A percentile compares a stretch with the other conserved stretches of the same genome.
These are phyloP conservation scores for Aix galericulata DNA, from an alignment of 2,113 vertebrate species.

Conservation along the genomic window DNA sequence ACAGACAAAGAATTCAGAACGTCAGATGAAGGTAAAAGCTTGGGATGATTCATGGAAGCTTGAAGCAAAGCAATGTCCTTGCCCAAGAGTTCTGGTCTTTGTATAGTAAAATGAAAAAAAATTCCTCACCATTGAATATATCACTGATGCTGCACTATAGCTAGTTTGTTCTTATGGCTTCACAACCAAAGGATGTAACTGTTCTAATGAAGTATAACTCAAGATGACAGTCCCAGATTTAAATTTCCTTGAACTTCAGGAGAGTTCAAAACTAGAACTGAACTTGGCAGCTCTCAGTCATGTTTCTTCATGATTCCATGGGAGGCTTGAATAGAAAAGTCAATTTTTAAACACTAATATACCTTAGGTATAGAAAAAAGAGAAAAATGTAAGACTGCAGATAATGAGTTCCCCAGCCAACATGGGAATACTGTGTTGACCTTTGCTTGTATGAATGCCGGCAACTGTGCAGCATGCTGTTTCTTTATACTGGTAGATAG, in stretches of 20 bases:
- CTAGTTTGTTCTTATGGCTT: background rate
- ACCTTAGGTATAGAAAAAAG: background rate
- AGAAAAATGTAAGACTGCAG: background rate
- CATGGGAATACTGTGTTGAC: background rate
- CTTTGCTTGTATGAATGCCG: background rate
- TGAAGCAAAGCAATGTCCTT: slow-evolving; percentile 21
- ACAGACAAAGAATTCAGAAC: background rate
- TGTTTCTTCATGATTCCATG: background rate
- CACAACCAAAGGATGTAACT: background rate
- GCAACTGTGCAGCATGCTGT: background rate
- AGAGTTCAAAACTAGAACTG: background rate
- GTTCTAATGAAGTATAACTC: background rate
- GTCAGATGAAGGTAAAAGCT: slow-evolving; percentile 14
- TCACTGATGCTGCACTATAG: background rate
- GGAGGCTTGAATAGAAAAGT: background rate
- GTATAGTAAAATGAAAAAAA: background rate
- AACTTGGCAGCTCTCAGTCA: background rate
- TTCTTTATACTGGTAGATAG: background rate
- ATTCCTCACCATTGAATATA: background rate
- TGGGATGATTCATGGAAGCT: slow-evolving; percentile 41
- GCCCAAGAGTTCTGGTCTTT: slow-evolving; percentile 29
- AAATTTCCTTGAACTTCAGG: background rate
- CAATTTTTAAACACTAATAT: background rate
- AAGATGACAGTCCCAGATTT: background rate
- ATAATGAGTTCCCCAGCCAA: background rate